Percentiles rank a stretch among this genome's conserved stretches.
These are phyloP conservation scores for Eupsittula cactorum DNA, from an alignment of 2,113 vertebrate species.

Conservation along the genomic window DNA sequence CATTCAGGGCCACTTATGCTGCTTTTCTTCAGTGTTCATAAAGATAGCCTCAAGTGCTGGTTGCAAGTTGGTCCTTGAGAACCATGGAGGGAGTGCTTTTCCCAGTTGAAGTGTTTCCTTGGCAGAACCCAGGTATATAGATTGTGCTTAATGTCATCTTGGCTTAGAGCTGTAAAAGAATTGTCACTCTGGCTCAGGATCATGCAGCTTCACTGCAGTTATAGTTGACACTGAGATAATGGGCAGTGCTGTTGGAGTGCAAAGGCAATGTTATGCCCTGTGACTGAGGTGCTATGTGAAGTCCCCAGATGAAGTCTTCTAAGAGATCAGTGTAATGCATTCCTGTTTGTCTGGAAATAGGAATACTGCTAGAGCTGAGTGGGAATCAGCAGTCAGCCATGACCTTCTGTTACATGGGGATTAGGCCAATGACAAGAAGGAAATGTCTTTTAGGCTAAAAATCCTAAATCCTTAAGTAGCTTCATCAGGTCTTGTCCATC, in stretches of 20 bases:
- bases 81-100: not conserved
- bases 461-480: not conserved
- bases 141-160: not conserved
- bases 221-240: not conserved
- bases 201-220: not conserved
- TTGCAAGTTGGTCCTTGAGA: not conserved
- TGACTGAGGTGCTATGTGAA: not conserved
- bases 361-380: not conserved
- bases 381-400: not conserved
- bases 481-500: not conserved
- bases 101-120: not conserved
- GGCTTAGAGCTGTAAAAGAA: not conserved
- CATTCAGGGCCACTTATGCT: not conserved
- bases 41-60: not conserved
- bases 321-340: not conserved
- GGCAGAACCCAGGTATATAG: not conserved
- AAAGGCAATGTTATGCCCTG: not conserved
- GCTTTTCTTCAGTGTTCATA: not conserved
- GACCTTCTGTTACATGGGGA: not conserved
- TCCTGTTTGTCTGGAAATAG: not conserved
- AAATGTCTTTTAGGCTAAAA: not conserved
- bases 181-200: not conserved
- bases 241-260: not conserved
- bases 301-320: not conserved
- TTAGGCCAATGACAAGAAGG: not conserved